Evolutionary conservation across 1,140 invertebrate species (phyloP), one percentile per base, ranked within the genome.

Genomic region (Bradynema listronoti): DNA sequence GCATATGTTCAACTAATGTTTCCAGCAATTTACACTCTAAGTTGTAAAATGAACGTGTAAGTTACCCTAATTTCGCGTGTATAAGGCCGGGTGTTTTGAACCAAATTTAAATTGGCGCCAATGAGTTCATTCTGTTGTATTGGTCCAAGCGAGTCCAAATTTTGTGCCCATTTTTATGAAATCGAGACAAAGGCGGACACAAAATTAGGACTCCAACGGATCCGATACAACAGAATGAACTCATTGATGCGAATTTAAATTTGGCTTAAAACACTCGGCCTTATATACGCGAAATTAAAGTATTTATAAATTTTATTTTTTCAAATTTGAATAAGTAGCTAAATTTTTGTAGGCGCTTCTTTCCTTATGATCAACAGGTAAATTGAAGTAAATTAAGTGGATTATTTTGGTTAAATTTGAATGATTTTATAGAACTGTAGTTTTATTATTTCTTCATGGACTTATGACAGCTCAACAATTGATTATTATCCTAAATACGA

Each of bases 361-460:
- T 69, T 41, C 67, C 67, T 27, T 69, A 69, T 39, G 67, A 69
- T 45, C 70, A 71, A 50, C 67, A 69, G 49, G 63, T 65, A 24
- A 19, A 5, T 34, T 25, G 25, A 22, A 2, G 14, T 16, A 56
- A 19, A 32, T 22, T 29, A 51, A 43, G 7, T 25, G 2, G 27
- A 24, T 52, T 51, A 11, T 5, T 7, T 58, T 1, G 19, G 30
- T 19, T 30, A 29, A 41, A 39, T 39, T 39, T 11, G 11, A 39
- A 11, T 11, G 19, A 39, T 39, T 39, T 58, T 56, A 42, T 6
- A 42, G 61, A 76, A 76, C 43, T 76, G 73, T 50, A 73, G 51
- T 22, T 78, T 76, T 43, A 77, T 76, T 22, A 78, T 76, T 32
- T 75, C 72, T 14, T 70, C 65, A 9, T 76, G 73, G 73, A 76